A percentile compares a stretch with the other conserved stretches of the same genome.
phyloP scores from a whole-genome alignment of 2,888 invertebrate species.

The Hydropsyche betteni region DNA sequence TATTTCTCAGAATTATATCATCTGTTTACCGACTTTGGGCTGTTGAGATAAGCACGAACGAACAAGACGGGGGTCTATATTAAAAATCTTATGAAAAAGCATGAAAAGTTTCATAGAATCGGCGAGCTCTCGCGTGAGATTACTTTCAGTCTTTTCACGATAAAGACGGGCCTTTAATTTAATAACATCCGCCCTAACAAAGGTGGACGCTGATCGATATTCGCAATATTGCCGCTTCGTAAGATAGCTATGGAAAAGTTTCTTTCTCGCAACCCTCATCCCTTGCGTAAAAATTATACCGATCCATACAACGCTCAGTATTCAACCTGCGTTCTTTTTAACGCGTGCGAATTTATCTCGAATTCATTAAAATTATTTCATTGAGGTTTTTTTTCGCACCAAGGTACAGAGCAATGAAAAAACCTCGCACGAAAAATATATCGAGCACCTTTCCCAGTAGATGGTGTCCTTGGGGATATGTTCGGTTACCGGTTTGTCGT shows the following conservation, averaged over 20 bases:
- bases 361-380: too few species aligned
- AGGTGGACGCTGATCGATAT: slow-evolving; percentile 26
- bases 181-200: slow-evolving; percentile 28
- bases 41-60: background rate
- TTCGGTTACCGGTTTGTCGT: slow-evolving; percentile 4
- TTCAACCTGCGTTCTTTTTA: background rate
- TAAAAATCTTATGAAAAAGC: slow-evolving; percentile 28
- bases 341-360: too few species aligned
- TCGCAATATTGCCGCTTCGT: slow-evolving; percentile 13
- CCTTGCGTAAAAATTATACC: background rate
- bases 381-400: too few species aligned
- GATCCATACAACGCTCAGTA: background rate
- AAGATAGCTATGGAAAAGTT: slow-evolving; percentile 21
- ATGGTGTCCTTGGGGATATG: background rate
- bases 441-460: background rate
- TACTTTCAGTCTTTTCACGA: slow-evolving; percentile 28
- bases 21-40: slow-evolving; percentile 17
- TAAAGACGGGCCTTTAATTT: slow-evolving; percentile 27
- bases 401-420: too few species aligned
- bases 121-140: slow-evolving; percentile 27
- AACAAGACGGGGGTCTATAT: background rate
- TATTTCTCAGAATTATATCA: background rate
- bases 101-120: slow-evolving; percentile 27
- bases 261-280: background rate
- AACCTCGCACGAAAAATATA: background rate